Base-by-base conservation (phyloP, 2,888 invertebrate genomes). In the Philonicus albiceps region DNA sequence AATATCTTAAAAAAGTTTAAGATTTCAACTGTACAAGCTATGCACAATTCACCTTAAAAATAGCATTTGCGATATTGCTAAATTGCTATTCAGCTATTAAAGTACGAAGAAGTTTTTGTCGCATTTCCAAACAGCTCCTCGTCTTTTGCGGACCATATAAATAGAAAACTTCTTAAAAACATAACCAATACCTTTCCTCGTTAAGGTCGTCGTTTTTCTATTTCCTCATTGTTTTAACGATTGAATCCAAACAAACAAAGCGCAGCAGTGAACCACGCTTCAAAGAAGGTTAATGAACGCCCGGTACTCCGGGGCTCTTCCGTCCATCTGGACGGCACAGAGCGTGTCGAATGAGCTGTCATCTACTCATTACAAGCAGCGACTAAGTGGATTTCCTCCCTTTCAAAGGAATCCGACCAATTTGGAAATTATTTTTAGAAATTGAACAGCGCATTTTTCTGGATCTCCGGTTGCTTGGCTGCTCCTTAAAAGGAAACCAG, bases 361-460 rank as follows among this genome's bases (percentile, higher is more conserved):
- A 80, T 80, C 80, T 80, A 76, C 37, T 76, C 76, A 76, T 76
- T 53, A 49, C 80, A 80, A 27, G 80, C 80, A 49, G 40, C 80
- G 53, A 53, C 80, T 80, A 80, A 80, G 80, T 80, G 53, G 80
- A 49, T 80, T 80, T 80, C 80, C 80, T 80, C 31, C 64, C 80
- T 80, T 49, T 80, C 49, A 80, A 80, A 80, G 80, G 53, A 80
- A 80, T 80, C 80, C 80, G 80, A 53, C 80, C 22, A 80, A 49
- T 53, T 27, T 49, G 43, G 53, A 11, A 43, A 30, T 31, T 80
- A 80, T 80, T 80, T 80, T 80, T 80, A 80, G 80, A 49, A 34
- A 76, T 40, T 22, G 40, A 76, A 76, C 40, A n/a, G 22, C 49
- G 27, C 40, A 40, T 80, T 80, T 80, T 80, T 53, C 13, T 43